Conservation (phyloP, 2,113 vertebrate species). For the Ciconia maguari region DNA sequence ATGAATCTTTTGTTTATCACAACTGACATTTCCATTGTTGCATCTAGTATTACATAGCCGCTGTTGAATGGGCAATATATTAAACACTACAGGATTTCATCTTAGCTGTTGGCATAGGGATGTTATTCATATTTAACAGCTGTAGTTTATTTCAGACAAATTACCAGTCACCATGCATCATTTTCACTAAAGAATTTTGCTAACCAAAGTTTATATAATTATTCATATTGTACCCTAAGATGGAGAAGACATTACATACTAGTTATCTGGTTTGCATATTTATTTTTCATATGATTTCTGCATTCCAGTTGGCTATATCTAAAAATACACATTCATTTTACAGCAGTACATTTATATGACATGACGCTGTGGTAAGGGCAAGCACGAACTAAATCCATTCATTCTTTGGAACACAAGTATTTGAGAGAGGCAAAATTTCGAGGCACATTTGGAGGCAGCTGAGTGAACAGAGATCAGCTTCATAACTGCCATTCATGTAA, state of each 20-base stretch:
- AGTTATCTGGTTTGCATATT: slow-evolving; percentile 1
- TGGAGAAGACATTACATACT: background rate
- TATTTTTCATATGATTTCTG: background rate
- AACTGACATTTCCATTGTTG: slow-evolving; percentile 62
- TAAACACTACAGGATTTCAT: slow-evolving; percentile 51
- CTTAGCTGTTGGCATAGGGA: slow-evolving; percentile 48
- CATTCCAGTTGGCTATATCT: background rate
- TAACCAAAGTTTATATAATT: slow-evolving; percentile 31
- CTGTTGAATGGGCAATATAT: slow-evolving; percentile 59
- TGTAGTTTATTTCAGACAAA: slow-evolving; percentile 63
- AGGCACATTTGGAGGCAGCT: background rate
- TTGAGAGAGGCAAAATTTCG: background rate
- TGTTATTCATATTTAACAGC: slow-evolving; percentile 61
- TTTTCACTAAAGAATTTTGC: slow-evolving; percentile 49
- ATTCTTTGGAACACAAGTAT: background rate
- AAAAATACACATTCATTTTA: background rate
- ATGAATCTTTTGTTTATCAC: slow-evolving; percentile 62
- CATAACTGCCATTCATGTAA: background rate
- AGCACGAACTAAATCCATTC: background rate
- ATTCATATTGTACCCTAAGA: background rate
- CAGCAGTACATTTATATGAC: background rate
- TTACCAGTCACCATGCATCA: slow-evolving; percentile 40
- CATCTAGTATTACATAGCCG: slow-evolving; percentile 39
- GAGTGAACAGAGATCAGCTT: background rate
- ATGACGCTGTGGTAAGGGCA: background rate